Conservation (phyloP, 1,140 invertebrate species). For the Probaryconus sp. region DNA sequence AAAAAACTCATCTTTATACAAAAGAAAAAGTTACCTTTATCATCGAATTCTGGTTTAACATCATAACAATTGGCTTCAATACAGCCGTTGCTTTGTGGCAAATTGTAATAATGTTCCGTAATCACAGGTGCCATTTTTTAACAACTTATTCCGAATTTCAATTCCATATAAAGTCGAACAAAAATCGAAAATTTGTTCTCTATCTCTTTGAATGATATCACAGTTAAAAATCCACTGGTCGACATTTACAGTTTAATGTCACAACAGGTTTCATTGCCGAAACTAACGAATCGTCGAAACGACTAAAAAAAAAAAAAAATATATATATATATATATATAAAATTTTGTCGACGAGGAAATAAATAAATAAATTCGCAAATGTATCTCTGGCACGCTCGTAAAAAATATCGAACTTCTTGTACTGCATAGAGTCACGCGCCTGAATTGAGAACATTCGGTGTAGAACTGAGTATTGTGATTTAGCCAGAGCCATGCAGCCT, state of each 20-base stretch:
- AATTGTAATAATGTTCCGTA: constrained; percentile 13
- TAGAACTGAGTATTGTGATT: constrained; percentile 48
- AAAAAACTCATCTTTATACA: no score
- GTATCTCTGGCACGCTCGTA: no score
- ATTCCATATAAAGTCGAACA: no score
- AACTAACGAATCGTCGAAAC: neutral
- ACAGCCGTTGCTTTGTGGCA: constrained; percentile 8
- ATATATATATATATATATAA: constrained; percentile 7
- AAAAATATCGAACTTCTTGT: constrained; percentile 6
- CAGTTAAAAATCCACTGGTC: no score
- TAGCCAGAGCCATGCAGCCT: constrained; percentile 52
- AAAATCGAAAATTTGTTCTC: no score
- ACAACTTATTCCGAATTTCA: no score
- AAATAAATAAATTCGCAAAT: no score
- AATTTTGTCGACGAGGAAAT: no score
- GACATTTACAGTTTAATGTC: no score
- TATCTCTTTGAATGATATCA: no score
- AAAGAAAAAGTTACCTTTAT: constrained; percentile 21
- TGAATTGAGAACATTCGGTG: constrained; percentile 31
- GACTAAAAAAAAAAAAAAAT: neutral
- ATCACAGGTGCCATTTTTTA: constrained; percentile 38
- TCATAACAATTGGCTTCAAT: constrained; percentile 4
- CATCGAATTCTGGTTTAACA: neutral
- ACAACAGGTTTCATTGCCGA: no score
- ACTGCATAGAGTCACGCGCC: neutral